Percentiles rank a stretch among this genome's conserved stretches.
Evolutionary conservation across 2,797 vertebrate species (phyloP).

Genomic region (Muraenolepis orangiensis): DNA sequence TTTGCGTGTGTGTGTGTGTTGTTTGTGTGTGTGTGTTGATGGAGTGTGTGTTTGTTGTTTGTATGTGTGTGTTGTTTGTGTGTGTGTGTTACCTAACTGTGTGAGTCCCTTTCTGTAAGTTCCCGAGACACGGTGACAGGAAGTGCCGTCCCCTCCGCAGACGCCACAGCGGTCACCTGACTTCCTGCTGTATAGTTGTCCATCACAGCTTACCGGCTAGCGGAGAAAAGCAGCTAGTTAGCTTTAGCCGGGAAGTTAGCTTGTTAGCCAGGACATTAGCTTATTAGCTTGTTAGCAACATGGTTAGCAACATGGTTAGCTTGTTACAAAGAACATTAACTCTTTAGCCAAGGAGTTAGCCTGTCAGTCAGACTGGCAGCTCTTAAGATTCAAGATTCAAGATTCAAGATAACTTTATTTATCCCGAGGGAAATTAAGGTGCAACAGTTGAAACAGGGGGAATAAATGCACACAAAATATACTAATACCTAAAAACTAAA

Average conservation of each 20-base stretch:
- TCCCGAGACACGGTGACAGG: conserved; percentile 85
- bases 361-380: no score
- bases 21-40: conserved; percentile 37
- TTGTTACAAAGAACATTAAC: neutral
- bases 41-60: neutral
- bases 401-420: no score
- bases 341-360: neutral
- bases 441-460: no score
- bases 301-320: neutral
- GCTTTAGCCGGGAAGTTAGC: neutral
- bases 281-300: neutral
- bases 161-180: conserved; percentile 83
- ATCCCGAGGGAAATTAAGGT: no score
- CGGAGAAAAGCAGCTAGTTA: neutral
- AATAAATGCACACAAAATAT: no score
- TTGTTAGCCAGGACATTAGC: neutral
- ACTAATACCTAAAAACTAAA: no score
- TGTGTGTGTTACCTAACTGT: conserved; percentile 79
- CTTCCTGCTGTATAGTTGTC: conserved; percentile 81
- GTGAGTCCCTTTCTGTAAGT: conserved; percentile 85
- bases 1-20: no score
- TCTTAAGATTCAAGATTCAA: no score
- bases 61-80: conserved; percentile 48
- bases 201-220: conserved; percentile 85
- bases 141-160: conserved; percentile 83